Conservation (phyloP, 2,888 invertebrate species). For the Laspeyria flexula region DNA sequence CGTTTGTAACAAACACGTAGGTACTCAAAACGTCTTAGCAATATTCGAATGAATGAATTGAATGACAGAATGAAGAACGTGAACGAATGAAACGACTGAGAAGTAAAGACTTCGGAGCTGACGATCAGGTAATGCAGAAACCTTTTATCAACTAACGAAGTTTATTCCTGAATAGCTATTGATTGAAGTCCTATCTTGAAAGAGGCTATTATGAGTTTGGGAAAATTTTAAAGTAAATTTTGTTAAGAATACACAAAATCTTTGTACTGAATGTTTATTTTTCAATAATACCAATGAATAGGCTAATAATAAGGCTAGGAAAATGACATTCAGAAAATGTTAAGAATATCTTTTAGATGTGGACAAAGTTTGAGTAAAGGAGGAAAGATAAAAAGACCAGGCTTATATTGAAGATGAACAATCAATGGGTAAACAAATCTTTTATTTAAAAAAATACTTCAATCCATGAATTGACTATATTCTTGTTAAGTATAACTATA, state of each 20-base stretch:
- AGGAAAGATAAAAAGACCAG: too few species aligned
- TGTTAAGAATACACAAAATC: background rate
- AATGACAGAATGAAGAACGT: slow-evolving; percentile 2
- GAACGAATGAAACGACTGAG: slow-evolving; percentile 19
- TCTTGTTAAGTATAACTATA: too few species aligned
- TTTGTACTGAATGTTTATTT: background rate
- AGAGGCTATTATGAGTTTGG: slow-evolving; percentile 5
- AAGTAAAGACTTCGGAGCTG: slow-evolving; percentile 16
- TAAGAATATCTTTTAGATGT: too few species aligned
- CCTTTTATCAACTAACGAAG: slow-evolving; percentile 36
- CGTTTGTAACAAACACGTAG: background rate
- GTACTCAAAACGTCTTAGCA: slow-evolving; percentile 8
- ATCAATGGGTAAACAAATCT: too few species aligned
- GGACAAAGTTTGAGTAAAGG: too few species aligned
- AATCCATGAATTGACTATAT: too few species aligned
- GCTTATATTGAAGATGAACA: too few species aligned
- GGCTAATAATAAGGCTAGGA: too few species aligned
- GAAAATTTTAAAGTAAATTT: slow-evolving; percentile 5
- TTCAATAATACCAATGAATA: too few species aligned
- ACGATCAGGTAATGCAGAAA: slow-evolving; percentile 15
- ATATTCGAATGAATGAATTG: slow-evolving; percentile 17
- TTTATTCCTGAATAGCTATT: slow-evolving; percentile 29
- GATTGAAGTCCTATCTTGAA: slow-evolving; percentile 13
- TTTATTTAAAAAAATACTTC: too few species aligned
- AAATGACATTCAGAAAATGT: too few species aligned